Conservation (phyloP, 1,140 invertebrate genomes). For the Hylyphantes graminicola region DNA sequence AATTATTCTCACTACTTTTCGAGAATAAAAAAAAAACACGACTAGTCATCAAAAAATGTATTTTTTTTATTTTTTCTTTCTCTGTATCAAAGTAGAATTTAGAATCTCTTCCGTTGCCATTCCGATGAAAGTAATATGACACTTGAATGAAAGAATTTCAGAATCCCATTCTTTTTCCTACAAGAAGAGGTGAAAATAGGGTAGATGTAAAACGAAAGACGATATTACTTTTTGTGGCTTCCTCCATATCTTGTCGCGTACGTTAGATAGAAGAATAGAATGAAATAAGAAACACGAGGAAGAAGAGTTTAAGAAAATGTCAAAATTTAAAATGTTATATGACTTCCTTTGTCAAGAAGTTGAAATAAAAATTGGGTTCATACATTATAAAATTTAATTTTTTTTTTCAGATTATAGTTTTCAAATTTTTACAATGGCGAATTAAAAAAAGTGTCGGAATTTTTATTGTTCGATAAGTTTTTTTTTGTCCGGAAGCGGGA, state of each 20-base stretch:
- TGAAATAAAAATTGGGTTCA: no score
- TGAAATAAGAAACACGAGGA: constrained; percentile 2
- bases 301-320: not conserved
- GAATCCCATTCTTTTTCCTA: constrained; percentile 11
- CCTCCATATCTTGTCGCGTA: constrained; percentile 1
- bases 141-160: constrained; percentile 35
- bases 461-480: no score
- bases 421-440: no score
- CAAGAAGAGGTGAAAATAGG: constrained; percentile 8
- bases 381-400: no score
- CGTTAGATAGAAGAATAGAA: not conserved
- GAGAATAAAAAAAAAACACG: constrained; percentile 26
- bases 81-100: constrained; percentile 15
- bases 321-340: no score
- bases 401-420: no score
- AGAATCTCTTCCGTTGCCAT: not conserved
- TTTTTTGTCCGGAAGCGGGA: no score
- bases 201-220: constrained; percentile 16
- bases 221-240: constrained; percentile 7
- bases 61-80: constrained; percentile 10
- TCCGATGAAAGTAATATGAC: constrained; percentile 47
- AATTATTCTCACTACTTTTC: constrained; percentile 32
- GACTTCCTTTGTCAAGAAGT: no score
- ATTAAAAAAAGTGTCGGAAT: no score
- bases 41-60: constrained; percentile 18